These are phyloP conservation scores for Meriones unguiculatus DNA, from an alignment of 2,113 vertebrate genomes.

Conservation along the genomic window DNA sequence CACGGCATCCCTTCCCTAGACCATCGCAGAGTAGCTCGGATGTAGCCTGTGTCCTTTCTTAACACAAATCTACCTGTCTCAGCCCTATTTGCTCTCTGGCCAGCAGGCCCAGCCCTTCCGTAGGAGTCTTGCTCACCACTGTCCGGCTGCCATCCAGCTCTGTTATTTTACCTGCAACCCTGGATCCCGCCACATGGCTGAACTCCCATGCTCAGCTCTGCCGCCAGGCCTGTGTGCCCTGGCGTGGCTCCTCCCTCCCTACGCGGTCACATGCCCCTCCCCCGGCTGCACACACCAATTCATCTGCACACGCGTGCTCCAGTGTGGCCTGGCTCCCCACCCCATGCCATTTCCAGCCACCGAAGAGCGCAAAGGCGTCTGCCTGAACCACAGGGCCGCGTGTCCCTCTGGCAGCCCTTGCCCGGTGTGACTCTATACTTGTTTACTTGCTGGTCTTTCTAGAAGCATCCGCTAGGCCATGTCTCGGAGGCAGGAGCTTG, in stretches of 20 bases:
- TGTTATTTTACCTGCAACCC: background rate
- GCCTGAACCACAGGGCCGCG: accelerated
- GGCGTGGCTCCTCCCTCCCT: too few relatives aligned
- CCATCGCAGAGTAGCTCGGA: background rate
- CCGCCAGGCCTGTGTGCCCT: background rate
- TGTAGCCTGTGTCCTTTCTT: background rate
- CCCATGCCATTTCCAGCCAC: background rate
- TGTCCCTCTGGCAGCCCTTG: background rate
- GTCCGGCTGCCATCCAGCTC: accelerated
- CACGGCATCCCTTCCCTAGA: background rate
- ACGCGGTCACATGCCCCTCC: background rate
- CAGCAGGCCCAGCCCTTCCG: background rate
- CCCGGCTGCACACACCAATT: background rate
- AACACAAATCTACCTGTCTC: accelerated
- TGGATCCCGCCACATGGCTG: background rate
- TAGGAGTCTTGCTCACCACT: background rate
- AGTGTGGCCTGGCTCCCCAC: background rate
- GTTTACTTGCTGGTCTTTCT: background rate
- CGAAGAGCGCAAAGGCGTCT: accelerated
- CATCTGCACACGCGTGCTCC: background rate
- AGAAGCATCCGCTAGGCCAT: background rate
- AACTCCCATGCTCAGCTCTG: background rate
- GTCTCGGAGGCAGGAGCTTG: background rate
- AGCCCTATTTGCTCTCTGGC: background rate
- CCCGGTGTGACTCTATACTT: accelerated